phyloP scores from a whole-genome alignment of 2,797 vertebrate genomes.

The Platyrinchus mystaceus region DNA sequence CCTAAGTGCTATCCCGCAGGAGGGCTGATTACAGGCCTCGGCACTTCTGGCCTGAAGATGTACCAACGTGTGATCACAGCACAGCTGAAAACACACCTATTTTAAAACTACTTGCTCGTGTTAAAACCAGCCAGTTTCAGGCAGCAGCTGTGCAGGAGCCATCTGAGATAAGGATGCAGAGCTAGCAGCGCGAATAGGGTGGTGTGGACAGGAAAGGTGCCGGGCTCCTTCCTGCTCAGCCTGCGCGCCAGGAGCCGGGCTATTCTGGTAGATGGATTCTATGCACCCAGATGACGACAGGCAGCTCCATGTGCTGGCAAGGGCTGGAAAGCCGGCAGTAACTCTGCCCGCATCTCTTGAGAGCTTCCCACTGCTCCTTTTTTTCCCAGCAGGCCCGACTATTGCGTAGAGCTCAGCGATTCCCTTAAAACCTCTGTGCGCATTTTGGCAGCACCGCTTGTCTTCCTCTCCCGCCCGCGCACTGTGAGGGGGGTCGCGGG shows the following conservation, averaged over 20 bases:
- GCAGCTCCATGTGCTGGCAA: constrained; percentile 20
- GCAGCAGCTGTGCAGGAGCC: constrained; percentile 36
- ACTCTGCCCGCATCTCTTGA: not conserved
- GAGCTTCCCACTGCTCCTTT: not conserved
- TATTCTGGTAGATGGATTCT: constrained; percentile 32
- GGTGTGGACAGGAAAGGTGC: constrained; percentile 24
- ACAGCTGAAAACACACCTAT: not conserved
- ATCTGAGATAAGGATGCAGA: constrained; percentile 15
- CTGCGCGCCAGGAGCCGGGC: not conserved
- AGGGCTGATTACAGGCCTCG: not conserved
- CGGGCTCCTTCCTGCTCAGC: constrained; percentile 32
- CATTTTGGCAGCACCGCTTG: not conserved
- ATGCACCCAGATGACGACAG: not conserved
- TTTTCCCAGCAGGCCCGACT: not conserved
- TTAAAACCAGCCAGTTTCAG: not conserved
- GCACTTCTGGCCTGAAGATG: not conserved
- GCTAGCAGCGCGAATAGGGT: not conserved
- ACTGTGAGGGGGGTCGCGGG: not conserved
- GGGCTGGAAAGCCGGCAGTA: not conserved
- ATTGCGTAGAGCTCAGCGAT: not conserved
- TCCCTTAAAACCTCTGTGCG: not conserved
- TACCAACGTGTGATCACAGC: not conserved
- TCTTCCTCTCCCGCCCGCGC: not conserved
- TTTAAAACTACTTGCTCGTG: not conserved
- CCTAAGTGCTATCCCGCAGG: not conserved